Base-by-base conservation (phyloP, 2,113 vertebrate species). In the Bufo gargarizans region DNA sequence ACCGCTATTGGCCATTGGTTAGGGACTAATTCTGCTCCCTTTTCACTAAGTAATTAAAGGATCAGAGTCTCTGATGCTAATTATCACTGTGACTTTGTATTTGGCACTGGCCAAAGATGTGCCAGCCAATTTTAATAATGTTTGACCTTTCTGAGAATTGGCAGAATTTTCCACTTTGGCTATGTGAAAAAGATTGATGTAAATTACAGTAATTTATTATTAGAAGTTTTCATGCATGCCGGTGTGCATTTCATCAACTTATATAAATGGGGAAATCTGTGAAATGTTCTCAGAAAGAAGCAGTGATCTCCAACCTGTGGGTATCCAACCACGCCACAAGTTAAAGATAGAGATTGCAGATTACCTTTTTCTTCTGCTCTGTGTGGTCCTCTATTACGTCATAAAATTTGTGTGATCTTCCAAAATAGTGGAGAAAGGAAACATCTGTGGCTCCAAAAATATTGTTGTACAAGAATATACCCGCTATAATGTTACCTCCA, bases 71-170 rank as follows among this genome's bases (percentile, higher is more conserved):
- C 3, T 45, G 20, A 4, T 76, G 71, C 49, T 16, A 43, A 16
- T 74, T 74, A 74, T 47, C 13, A 19, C 11, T 6, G 45, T 50
- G 16, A 76, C 20, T 4, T 76, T 50, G 17, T 20, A 0, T 45
- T 13, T 43, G 69, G 43, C 6, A 76, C 45, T 4, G 3, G 47
- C 45, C 47, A 76, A 50, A 76, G 45, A 76, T 50, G 33, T 33
- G 72, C 6, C 45, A 50, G 72, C 17, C 17, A 76, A 19, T 49
- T 20, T 76, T 76, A 49, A 20, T 76, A 76, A 19, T 76, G 45
- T 76, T 11, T 76, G 72, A 76, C 72, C 47, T 50, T 76, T 76
- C 72, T 76, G 12, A 76, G 17, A 76, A 76, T 76, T 76, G 45
- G 17, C 17, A 8, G 3, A 76, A 49, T 76, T 10, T 76, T 3